phyloP scores from a whole-genome alignment of 2,797 vertebrate genomes.

The Mormyrus proboscirostris region DNA sequence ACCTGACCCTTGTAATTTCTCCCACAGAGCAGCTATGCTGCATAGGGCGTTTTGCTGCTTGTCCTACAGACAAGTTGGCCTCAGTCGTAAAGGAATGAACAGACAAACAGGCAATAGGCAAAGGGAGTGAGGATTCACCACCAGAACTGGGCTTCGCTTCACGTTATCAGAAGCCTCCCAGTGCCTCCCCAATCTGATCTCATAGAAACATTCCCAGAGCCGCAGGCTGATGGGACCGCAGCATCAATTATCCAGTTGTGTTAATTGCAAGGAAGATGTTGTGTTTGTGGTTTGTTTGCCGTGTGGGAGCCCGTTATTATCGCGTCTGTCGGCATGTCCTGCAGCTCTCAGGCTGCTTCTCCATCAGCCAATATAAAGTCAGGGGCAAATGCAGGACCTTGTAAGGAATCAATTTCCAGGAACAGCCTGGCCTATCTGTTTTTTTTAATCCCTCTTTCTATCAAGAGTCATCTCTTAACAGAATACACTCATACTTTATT shows the following conservation, averaged over 20 bases:
- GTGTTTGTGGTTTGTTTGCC: conserved; percentile 31
- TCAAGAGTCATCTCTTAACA: not conserved
- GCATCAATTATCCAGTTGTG: conserved; percentile 59
- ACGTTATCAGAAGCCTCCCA: not conserved
- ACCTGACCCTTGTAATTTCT: not conserved
- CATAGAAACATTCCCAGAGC: conserved; percentile 12
- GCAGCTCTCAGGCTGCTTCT: not conserved
- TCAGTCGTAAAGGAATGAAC: not conserved
- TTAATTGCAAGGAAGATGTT: conserved; percentile 45
- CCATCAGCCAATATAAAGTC: not conserved
- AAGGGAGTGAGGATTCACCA: not conserved
- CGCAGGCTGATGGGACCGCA: not conserved
- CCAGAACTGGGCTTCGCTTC: not conserved
- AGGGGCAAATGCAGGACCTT: not conserved
- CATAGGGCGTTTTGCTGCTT: not conserved
- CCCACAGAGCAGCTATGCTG: not conserved
- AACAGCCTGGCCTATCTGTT: not conserved
- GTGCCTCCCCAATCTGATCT: conserved; percentile 1
- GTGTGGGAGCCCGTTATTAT: conserved; percentile 12
- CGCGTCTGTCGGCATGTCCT: not conserved
- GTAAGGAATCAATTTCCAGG: not conserved
- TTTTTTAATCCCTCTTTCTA: not conserved
- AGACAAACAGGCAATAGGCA: not conserved
- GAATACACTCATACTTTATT: not conserved
- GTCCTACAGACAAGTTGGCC: not conserved